Base-by-base conservation (phyloP, 2,113 vertebrate genomes). In the Polypterus bichir region DNA sequence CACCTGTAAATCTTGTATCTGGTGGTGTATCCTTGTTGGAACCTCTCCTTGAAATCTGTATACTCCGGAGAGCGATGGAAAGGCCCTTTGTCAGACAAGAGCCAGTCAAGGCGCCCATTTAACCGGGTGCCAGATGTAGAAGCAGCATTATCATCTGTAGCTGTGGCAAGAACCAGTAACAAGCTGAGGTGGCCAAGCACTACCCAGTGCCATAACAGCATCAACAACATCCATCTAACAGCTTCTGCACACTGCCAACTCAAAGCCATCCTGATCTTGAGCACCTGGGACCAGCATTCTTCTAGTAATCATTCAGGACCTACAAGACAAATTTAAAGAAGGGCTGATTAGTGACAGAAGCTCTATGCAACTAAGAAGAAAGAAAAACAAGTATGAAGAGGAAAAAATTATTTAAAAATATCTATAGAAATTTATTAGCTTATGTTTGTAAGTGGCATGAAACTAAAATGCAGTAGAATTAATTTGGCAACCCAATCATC, bases 1-100 rank as follows among this genome's bases (percentile, higher is more conserved):
- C 81, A 98, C 96, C 96, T 97, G 86, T 98, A 98, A 79, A 98
- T 98, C 82, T 96, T 91, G 79, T 98, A 98, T 80, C 94, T 91
- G 76, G 94, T 97, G 79, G 92, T 93, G 81, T 97, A 98, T 62
- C 94, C 92, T 73, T 97, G 93, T 62, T 92, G 92, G 80, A 91
- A 93, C 57, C 94, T 83, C 72, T 98, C 94, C 77, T 87, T 83
- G 79, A 97, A 98, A 74, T 98, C 94, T 0, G 89, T 83, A 64
- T 98, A 98, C 73, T 97, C 94, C 8, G 92, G 93, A 55, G 92
- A 89, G 53, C 88, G 82, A 83, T 98, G 90, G 79, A 98, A 98
- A 46, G 96, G 96, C 59, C 96, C 94, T 47, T 93, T 90, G 77
- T 98, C 94, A 0, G 88, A 92, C 70, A 98, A 89, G 71, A 98